Conservation (phyloP, 2,113 vertebrate species). For the Chamaea fasciata region DNA sequence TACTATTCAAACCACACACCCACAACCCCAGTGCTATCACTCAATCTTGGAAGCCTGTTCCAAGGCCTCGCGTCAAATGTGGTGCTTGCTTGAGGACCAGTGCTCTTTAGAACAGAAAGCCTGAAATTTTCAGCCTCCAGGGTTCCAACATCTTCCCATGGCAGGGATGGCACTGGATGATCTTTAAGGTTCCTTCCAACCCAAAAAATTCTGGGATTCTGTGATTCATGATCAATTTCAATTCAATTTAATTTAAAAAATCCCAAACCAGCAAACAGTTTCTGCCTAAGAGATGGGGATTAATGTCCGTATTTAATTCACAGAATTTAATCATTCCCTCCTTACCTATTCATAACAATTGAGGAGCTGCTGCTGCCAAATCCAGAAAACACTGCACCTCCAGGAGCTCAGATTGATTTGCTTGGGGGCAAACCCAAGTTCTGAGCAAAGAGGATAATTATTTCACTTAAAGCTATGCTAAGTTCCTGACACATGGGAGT, state of each 20-base stretch:
- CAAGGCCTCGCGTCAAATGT: no score
- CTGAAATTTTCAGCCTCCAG: no score
- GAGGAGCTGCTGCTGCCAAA: neutral
- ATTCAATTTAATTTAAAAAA: neutral
- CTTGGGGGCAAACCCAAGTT: neutral
- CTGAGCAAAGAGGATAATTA: neutral
- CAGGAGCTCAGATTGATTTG: neutral
- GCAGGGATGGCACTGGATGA: rapidly evolving
- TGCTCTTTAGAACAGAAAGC: no score
- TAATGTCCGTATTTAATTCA: neutral
- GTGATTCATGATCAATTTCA: neutral
- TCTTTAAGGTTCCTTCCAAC: neutral
- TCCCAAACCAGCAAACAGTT: neutral
- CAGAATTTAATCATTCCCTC: conserved; percentile 22
- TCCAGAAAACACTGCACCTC: neutral
- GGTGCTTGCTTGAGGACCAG: no score
- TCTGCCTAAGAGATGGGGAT: neutral
- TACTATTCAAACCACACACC: no score
- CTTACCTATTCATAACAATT: neutral
- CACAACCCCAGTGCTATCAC: no score
- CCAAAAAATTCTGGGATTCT: neutral
- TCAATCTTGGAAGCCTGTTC: no score
- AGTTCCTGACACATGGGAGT: neutral
- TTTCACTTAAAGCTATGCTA: neutral
- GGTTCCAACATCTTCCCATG: no score